phyloP scores from a whole-genome alignment of 2,888 invertebrate species.

The Automeris io region DNA sequence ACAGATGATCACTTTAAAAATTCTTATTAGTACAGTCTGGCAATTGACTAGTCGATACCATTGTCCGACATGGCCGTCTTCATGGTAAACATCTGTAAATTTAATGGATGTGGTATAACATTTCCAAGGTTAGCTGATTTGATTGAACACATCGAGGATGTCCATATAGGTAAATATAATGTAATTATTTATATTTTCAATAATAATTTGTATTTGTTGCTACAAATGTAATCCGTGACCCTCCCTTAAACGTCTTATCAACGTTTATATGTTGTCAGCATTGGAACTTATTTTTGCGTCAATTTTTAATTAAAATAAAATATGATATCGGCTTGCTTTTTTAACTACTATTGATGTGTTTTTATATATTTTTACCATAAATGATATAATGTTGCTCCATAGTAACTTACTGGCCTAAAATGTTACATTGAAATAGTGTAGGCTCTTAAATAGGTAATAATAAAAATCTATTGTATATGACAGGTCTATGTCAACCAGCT shows the following conservation, averaged over 20 bases:
- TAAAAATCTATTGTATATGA: too few species aligned
- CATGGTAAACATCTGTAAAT: slow-evolving; percentile 93
- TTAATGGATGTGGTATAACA: slow-evolving; percentile 89
- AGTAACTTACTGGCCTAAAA: too few species aligned
- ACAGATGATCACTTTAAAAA: slow-evolving; percentile 15
- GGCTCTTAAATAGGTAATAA: too few species aligned
- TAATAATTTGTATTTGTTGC: slow-evolving; percentile 24
- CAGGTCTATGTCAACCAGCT: too few species aligned
- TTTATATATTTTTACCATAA: too few species aligned
- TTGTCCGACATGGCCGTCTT: slow-evolving; percentile 88
- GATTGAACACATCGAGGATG: slow-evolving; percentile 92
- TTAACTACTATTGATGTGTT: too few species aligned
- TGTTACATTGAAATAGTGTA: too few species aligned
- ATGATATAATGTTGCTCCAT: too few species aligned
- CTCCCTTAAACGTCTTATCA: slow-evolving; percentile 65
- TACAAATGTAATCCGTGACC: slow-evolving; percentile 42
- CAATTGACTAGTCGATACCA: slow-evolving; percentile 60
- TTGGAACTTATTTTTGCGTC: slow-evolving; percentile 43
- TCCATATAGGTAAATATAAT: slow-evolving; percentile 86
- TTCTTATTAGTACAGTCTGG: slow-evolving; percentile 27
- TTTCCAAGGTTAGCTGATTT: slow-evolving; percentile 88
- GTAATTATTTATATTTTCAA: slow-evolving; percentile 21
- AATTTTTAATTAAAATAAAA: slow-evolving; percentile 22
- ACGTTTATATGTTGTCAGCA: slow-evolving; percentile 63
- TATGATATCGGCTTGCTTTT: too few species aligned